phyloP scores from a whole-genome alignment of 2,797 vertebrate genomes.

The Myotis findleyi region DNA sequence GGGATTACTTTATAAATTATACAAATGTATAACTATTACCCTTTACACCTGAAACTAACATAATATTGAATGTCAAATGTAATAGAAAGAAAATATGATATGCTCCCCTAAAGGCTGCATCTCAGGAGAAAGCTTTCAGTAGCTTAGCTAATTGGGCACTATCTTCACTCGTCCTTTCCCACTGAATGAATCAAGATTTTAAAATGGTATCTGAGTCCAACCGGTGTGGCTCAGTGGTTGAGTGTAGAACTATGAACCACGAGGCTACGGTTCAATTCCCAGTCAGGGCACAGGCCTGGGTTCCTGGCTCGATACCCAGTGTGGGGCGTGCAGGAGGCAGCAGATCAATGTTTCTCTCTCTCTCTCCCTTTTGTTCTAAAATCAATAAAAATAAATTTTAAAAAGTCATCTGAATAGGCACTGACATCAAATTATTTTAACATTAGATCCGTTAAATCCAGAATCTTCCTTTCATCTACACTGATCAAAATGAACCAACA shows the following conservation, averaged over 20 bases:
- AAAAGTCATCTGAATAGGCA: not conserved
- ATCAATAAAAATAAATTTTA: not conserved
- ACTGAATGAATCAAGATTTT: not conserved
- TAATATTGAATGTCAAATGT: not conserved
- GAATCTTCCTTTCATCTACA: not conserved
- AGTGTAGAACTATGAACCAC: too few relatives aligned
- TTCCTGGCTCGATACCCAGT: too few relatives aligned
- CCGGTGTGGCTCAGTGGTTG: too few relatives aligned
- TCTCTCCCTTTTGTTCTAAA: too few relatives aligned
- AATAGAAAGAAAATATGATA: not conserved
- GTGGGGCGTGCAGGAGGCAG: too few relatives aligned
- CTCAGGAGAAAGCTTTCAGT: not conserved
- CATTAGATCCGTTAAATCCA: not conserved
- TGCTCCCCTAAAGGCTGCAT: not conserved
- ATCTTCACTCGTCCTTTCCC: not conserved
- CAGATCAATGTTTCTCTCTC: too few relatives aligned
- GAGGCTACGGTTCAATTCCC: too few relatives aligned
- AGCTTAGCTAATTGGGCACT: not conserved
- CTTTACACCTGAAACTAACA: not conserved
- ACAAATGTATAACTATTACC: not conserved
- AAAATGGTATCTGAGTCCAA: not conserved
- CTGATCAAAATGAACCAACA: constrained; percentile 47
- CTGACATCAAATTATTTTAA: constrained; percentile 1
- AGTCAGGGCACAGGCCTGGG: too few relatives aligned
- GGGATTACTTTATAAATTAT: too few relatives aligned